Base-by-base conservation (phyloP, 2,888 invertebrate species). In the Rhimphoctona megacephalus region DNA sequence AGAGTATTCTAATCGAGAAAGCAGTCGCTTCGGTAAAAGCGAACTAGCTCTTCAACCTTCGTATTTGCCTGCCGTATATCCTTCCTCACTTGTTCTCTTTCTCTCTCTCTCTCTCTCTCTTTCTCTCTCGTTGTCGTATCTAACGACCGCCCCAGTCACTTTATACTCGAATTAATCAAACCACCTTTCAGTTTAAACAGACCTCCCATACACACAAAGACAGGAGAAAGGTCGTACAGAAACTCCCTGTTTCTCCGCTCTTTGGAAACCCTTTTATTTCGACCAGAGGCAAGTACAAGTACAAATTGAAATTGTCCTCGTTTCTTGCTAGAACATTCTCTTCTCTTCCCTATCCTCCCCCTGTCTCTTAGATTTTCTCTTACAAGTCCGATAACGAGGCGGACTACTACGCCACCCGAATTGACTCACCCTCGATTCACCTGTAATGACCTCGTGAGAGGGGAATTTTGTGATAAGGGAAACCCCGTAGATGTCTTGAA, bases 1-100 rank as follows among this genome's bases (percentile, higher is more conserved):
- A 82, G 88, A 86, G 85, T 82, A 83, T 80, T 85, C 84, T 87
- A 86, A 88, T 88, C 82, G 87, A 85, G 87, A 87, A 87, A 87
- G 85, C 87, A 85, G 82, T 87, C 85, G 70, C 78, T 81, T 81
- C 80, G 57, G 66, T 76, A 69, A 83, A 83, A 83, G 86, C 84
- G 61, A 85, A 81, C 87, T 81, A 85, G 67, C 79, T 85, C 52
- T 76, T 76, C 66, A 66, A 82, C 69, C 67, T 79, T 57, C 61
- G 72, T 67, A 66, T 69, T 77, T 49, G 43, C 76, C 57, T 49
- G 36, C 39, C 36, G 64, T 17, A 25, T 17, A 57, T 78, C 3
- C 54, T 54, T 4, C 3, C 54, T 22, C 22, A 2, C 25, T 57
- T 25, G 25, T 33, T n/a, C 46, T 77, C n/a, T 66, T n/a, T 61